Evolutionary conservation across 2,888 invertebrate genomes (phyloP).

Genomic region (Drosophila paucipuncta): DNA sequence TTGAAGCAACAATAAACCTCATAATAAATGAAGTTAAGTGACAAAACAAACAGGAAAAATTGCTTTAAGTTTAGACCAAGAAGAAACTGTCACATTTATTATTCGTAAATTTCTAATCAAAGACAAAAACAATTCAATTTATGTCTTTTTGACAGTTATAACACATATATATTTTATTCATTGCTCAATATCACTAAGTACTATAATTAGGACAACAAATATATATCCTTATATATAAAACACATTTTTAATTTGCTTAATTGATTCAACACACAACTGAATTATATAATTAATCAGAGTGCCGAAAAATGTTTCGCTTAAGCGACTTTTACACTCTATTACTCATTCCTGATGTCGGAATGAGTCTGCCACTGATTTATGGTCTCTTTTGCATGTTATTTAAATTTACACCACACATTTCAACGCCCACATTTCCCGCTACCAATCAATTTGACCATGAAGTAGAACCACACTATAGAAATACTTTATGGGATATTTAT

Average conservation of each 20-base stretch:
- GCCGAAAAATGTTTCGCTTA: neutral
- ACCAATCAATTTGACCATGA: conserved; percentile 45
- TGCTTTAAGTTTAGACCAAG: neutral
- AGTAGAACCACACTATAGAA: conserved; percentile 44
- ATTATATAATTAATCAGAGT: neutral
- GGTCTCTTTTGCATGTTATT: conserved; percentile 1
- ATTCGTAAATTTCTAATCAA: neutral
- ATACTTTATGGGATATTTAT: conserved; percentile 56
- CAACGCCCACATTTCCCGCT: neutral
- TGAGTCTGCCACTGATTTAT: conserved; percentile 45
- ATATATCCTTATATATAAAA: neutral
- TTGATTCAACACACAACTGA: neutral
- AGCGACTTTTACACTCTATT: neutral
- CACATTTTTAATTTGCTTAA: neutral
- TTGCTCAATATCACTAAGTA: neutral
- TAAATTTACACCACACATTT: conserved; percentile 23
- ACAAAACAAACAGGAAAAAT: conserved; percentile 22
- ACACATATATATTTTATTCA: neutral
- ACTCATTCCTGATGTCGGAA: too few species aligned
- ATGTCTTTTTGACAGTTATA: neutral
- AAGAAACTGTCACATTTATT: conserved; percentile 9
- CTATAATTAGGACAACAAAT: neutral
- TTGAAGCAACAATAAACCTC: conserved; percentile 76
- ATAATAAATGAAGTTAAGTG: conserved; percentile 71
- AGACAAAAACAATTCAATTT: neutral